Base-by-base conservation (phyloP, 2,113 vertebrate species). In the Aix galericulata region DNA sequence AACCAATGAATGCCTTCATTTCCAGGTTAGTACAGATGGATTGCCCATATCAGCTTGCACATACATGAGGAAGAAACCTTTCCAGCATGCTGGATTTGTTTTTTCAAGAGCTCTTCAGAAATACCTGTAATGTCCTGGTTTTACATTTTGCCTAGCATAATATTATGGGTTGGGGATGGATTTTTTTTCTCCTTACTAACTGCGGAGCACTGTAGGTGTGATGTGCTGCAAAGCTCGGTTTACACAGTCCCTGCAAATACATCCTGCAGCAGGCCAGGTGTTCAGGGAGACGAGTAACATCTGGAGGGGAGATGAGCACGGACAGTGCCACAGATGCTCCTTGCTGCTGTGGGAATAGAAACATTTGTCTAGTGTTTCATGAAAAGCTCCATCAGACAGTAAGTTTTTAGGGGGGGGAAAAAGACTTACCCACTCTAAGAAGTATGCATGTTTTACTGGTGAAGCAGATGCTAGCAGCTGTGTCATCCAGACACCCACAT, bases 321-420 rank as follows among this genome's bases (percentile, higher is more conserved):
- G 87, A 80, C 82, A 78, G 63, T 85, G 85, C 64, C 69, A 71
- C 73, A 83, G 88, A 85, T 89, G 91, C 80, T 93, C 56, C 86
- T 75, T 6, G 0, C 17, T 52, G 53, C 21, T 1, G 23, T 75
- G 62, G 82, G 76, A 91, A 81, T 56, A 63, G 82, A 69, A 95
- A 75, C n/a, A 60, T 89, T 93, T 94, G 46, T 86, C 63, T 87
- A 12, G 22, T 18, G 42, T 89, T 89, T 83, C 60, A 36, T 20
- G 34, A 81, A 75, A 73, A 86, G 63, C 76, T 86, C 85, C 58
- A 58, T 84, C 69, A 83, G 76, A 82, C 67, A 79, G 4, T 31
- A 71, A 69, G 59, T 16, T 72, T 81, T 84, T 36, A 79, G 60
- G 60, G 8, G 8, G 7, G 15, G 13, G n/a, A 56, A 85, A 72